These are phyloP conservation scores for Peromyscus melanophrys DNA, from an alignment of 2,797 vertebrate genomes.

Conservation along the genomic window DNA sequence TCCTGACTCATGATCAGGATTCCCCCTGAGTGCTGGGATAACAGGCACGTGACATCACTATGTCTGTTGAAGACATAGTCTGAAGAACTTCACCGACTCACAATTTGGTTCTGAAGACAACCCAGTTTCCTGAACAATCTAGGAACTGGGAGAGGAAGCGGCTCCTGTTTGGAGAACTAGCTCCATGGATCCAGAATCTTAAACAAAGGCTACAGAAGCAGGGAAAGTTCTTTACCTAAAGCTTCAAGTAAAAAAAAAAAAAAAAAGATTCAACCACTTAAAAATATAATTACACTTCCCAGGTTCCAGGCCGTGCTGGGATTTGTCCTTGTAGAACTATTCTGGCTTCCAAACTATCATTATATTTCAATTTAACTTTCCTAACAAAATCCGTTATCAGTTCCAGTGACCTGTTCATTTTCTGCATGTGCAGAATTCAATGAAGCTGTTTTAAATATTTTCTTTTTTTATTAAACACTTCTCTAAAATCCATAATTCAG, in stretches of 20 bases:
- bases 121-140: neutral
- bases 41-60: neutral
- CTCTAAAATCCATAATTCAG: constrained; percentile 90
- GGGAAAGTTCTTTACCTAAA: constrained; percentile 44
- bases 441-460: constrained; percentile 88
- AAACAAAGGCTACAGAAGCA: constrained; percentile 35
- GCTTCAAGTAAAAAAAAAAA: constrained; percentile 65
- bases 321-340: constrained; percentile 68
- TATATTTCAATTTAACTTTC: constrained; percentile 84
- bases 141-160: constrained; percentile 26
- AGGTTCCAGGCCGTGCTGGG: constrained; percentile 45
- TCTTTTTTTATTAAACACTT: constrained; percentile 88
- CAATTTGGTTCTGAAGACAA: neutral
- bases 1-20: neutral
- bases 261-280: constrained; percentile 48
- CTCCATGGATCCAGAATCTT: neutral
- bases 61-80: neutral
- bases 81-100: neutral
- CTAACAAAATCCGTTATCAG: constrained; percentile 78
- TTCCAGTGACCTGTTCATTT: constrained; percentile 81
- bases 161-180: neutral
- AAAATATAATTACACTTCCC: constrained; percentile 74
- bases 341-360: constrained; percentile 74
- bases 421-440: constrained; percentile 83
- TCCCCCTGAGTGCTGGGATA: neutral